Evolutionary conservation across 2,888 invertebrate species (phyloP).

Genomic region (Plagiodera versicolora): DNA sequence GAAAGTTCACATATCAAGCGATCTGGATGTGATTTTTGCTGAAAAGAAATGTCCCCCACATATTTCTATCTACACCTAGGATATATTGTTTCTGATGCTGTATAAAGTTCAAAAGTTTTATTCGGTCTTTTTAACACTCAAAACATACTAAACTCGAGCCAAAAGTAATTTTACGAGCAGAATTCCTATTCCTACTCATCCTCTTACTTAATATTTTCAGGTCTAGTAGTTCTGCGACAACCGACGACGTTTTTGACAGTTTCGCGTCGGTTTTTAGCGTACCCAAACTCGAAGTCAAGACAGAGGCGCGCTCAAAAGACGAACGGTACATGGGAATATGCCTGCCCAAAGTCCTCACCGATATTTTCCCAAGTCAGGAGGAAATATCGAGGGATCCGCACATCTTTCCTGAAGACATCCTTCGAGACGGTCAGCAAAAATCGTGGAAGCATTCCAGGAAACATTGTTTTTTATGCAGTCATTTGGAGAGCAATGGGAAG

Average conservation of each 20-base stretch:
- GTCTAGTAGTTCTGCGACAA: conserved; percentile 28
- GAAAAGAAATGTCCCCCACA: no score
- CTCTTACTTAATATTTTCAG: no score
- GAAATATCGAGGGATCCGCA: conserved; percentile 28
- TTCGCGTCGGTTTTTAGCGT: conserved; percentile 47
- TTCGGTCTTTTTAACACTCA: no score
- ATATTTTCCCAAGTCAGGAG: conserved; percentile 59
- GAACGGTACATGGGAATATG: conserved; percentile 73
- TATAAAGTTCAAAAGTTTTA: background rate
- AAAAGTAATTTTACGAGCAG: no score
- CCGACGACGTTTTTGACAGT: conserved; percentile 37
- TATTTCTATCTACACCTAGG: no score
- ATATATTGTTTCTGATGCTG: no score
- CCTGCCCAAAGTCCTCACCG: conserved; percentile 67
- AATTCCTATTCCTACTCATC: no score
- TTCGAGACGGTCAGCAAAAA: background rate
- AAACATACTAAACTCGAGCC: no score
- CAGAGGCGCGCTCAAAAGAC: conserved; percentile 35
- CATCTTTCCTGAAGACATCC: conserved; percentile 18
- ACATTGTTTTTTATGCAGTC: conserved; percentile 35
- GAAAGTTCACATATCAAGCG: background rate
- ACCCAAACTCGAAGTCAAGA: conserved; percentile 45
- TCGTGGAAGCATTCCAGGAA: conserved; percentile 33
- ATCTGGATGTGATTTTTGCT: background rate
- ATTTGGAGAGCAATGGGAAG: conserved; percentile 16